Base-by-base conservation (phyloP, 2,888 invertebrate genomes). In the Chesias legatella region DNA sequence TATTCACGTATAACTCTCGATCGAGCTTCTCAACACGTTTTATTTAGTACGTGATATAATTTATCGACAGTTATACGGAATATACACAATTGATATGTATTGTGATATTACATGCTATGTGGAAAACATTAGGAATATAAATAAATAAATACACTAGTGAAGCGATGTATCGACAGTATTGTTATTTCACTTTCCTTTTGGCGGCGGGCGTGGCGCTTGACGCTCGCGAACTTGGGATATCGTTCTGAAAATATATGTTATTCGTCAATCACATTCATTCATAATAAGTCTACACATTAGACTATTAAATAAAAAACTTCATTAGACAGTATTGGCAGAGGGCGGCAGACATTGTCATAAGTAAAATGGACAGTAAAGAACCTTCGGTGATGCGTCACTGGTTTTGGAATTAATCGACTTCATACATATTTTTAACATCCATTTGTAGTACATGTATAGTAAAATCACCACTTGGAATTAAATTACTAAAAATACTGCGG, bases 161-260 rank as follows among this genome's bases (percentile, higher is more conserved):
- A 79, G 71, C 70, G 70, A 80, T 75, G 72, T 65, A 68, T 58
- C 63, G 67, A 65, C 64, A 68, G 66, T 74, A 69, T 77, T 69
- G 67, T 85, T 83, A 88, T 88, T 88, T 89, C 58, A 86, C 88
- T 79, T 88, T 88, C 74, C 88, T 85, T 61, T 85, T 86, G 41
- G 79, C 65, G 42, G 81, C 88, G 44, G 89, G 89, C 8, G 89
- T 89, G 36, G 80, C 73, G 56, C 89, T 88, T 17, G 83, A 65
- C 6, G 88, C 79, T 51, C 88, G 59, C 20, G 73, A 60, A 42
- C 59, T 71, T 31, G 69, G 65, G n/a, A 64, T 48, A 36, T 81
- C 78, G 46, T 63, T 75, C 83, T 84, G 75, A 24, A 33, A 43
- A 10, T 17, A 17, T 5, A 5, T 17, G 2, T 17, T n/a, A n/a